These are phyloP conservation scores for Drosophila varians DNA, from an alignment of 1,140 invertebrate species.

Conservation along the genomic window DNA sequence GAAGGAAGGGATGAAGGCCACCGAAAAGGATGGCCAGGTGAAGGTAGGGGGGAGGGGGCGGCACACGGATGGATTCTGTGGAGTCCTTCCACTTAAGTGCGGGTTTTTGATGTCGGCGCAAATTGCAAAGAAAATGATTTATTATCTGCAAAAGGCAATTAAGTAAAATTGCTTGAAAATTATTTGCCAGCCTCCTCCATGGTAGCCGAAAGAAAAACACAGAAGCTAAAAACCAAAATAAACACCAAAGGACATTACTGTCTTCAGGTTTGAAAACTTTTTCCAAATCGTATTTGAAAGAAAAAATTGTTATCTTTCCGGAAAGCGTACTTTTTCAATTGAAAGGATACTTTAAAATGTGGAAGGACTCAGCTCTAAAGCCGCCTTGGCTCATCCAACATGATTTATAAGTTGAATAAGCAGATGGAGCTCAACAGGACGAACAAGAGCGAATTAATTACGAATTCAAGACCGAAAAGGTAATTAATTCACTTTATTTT, in stretches of 20 bases:
- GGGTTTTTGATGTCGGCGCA: conserved; percentile 56
- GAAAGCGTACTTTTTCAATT: too few relatives aligned
- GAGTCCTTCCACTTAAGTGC: conserved; percentile 43
- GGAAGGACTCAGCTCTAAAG: not conserved
- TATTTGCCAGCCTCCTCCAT: conserved; percentile 43
- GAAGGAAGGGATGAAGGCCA: conserved; percentile 9
- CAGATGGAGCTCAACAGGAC: conserved; percentile 19
- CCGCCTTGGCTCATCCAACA: conserved; percentile 31
- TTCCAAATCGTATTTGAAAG: too few relatives aligned
- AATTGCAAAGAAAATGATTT: conserved; percentile 75
- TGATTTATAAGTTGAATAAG: conserved; percentile 41
- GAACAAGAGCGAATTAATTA: conserved; percentile 50
- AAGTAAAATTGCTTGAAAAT: conserved; percentile 75
- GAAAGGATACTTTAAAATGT: conserved; percentile 13
- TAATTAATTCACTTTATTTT: conserved; percentile 57
- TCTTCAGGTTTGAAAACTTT: not conserved
- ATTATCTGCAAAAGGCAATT: conserved; percentile 77
- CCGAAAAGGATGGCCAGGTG: not conserved
- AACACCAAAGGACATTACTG: not conserved
- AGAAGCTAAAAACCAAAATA: conserved; percentile 12
- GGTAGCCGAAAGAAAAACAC: conserved; percentile 11
- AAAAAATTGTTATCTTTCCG: too few relatives aligned
- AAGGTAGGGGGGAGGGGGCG: not conserved
- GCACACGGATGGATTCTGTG: conserved; percentile 30
- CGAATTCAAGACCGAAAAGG: conserved; percentile 52